These are phyloP conservation scores for Naja naja DNA, from an alignment of 2,113 vertebrate species.

Conservation along the genomic window DNA sequence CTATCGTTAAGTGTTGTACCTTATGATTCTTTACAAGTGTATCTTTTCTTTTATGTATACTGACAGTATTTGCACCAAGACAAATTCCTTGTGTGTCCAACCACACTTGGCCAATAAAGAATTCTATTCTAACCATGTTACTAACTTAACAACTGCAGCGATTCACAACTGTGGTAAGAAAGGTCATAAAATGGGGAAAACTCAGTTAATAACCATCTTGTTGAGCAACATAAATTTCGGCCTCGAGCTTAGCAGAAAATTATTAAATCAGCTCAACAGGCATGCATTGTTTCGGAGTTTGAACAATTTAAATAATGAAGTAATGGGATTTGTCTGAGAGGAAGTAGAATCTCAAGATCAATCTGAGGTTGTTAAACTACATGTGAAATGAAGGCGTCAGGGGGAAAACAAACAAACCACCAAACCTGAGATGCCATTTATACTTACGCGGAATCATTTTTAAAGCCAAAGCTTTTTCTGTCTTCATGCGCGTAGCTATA, in stretches of 20 bases:
- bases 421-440: slow-evolving; percentile 2
- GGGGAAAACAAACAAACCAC: slow-evolving; percentile 16
- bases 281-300: background rate
- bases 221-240: background rate
- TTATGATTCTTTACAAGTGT: too few relatives aligned
- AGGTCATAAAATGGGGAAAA: background rate
- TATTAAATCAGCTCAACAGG: background rate
- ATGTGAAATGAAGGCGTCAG: background rate
- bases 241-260: background rate
- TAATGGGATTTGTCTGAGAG: background rate
- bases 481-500: slow-evolving; percentile 56
- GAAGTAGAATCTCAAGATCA: background rate
- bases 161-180: background rate
- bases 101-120: too few relatives aligned
- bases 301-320: background rate
- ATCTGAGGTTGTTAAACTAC: background rate
- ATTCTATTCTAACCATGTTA: background rate
- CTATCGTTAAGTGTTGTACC: too few relatives aligned
- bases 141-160: background rate
- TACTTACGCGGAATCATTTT: slow-evolving; percentile 60
- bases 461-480: slow-evolving; percentile 61
- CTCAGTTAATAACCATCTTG: background rate
- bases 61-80: too few relatives aligned
- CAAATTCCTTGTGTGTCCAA: too few relatives aligned
- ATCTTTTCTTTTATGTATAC: too few relatives aligned